Percentiles rank a stretch among this genome's conserved stretches.
Evolutionary conservation across 2,888 invertebrate species (phyloP).

Genomic region (Dryobotodes eremita): DNA sequence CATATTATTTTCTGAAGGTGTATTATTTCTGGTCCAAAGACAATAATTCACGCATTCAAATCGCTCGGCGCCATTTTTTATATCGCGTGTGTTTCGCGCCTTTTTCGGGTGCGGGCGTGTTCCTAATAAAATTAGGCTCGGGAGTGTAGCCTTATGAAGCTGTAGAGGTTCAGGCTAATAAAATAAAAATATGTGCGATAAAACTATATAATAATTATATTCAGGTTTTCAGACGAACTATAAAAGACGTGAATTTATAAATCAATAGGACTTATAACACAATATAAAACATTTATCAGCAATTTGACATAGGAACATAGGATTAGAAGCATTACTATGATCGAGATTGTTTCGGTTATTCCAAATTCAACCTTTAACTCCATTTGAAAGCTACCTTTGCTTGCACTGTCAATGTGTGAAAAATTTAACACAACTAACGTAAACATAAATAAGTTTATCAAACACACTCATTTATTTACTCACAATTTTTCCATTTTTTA

Average conservation of each 20-base stretch:
- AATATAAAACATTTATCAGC: too few species aligned
- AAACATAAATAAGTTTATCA: too few species aligned
- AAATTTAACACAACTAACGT: too few species aligned
- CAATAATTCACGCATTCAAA: conserved; percentile 91
- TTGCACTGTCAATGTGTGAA: background rate
- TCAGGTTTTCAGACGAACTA: background rate
- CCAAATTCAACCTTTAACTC: background rate
- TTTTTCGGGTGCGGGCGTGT: conserved; percentile 90
- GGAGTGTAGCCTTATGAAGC: conserved; percentile 76
- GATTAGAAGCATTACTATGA: too few species aligned
- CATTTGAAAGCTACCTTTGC: background rate
- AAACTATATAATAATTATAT: background rate
- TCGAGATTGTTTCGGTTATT: background rate
- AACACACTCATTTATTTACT: background rate
- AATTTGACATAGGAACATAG: too few species aligned
- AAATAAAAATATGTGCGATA: background rate
- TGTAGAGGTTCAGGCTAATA: conserved; percentile 69
- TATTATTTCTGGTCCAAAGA: conserved; percentile 89
- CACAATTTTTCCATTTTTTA: background rate
- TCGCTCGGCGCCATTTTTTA: conserved; percentile 90
- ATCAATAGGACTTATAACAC: too few species aligned
- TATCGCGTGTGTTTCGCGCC: conserved; percentile 91
- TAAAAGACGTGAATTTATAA: background rate
- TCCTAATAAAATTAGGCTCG: conserved; percentile 90
- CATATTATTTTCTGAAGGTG: conserved; percentile 85